These are phyloP conservation scores for Phycodurus eques DNA, from an alignment of 2,113 vertebrate species.

Conservation along the genomic window DNA sequence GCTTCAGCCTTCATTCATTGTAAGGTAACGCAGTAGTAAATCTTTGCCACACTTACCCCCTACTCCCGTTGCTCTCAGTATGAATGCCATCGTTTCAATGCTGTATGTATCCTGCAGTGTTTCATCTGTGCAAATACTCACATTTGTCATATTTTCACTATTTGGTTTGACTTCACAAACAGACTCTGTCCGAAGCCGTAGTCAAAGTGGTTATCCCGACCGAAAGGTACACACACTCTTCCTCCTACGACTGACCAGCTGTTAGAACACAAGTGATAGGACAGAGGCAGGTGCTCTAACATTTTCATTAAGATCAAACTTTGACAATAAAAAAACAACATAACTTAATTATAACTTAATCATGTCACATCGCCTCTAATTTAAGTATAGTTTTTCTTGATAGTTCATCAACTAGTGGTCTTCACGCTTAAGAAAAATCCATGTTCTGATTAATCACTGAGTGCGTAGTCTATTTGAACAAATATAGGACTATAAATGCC, in stretches of 20 bases:
- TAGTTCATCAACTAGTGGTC: neutral
- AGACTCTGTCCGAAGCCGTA: constrained; percentile 83
- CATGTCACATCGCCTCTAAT: neutral
- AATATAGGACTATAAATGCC: neutral
- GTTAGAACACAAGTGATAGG: constrained; percentile 57
- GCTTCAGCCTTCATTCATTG: constrained; percentile 1
- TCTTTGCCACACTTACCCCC: constrained; percentile 16
- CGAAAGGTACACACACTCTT: constrained; percentile 81
- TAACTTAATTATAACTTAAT: neutral
- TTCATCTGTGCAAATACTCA: constrained; percentile 72
- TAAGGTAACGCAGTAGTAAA: neutral
- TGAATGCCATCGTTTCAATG: constrained; percentile 55
- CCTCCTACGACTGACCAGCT: constrained; percentile 67
- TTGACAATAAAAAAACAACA: neutral
- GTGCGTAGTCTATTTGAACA: neutral
- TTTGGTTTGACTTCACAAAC: constrained; percentile 81
- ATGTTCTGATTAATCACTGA: neutral
- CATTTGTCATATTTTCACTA: constrained; percentile 76
- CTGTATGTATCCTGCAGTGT: constrained; percentile 74
- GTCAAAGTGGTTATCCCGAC: constrained; percentile 85
- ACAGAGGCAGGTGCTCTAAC: constrained; percentile 33
- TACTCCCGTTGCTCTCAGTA: neutral
- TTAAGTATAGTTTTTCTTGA: neutral
- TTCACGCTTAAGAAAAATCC: neutral
- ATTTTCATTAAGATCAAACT: constrained; percentile 10